Base-by-base conservation (phyloP, 2,797 vertebrate species). In the Gymnocypris eckloni region DNA sequence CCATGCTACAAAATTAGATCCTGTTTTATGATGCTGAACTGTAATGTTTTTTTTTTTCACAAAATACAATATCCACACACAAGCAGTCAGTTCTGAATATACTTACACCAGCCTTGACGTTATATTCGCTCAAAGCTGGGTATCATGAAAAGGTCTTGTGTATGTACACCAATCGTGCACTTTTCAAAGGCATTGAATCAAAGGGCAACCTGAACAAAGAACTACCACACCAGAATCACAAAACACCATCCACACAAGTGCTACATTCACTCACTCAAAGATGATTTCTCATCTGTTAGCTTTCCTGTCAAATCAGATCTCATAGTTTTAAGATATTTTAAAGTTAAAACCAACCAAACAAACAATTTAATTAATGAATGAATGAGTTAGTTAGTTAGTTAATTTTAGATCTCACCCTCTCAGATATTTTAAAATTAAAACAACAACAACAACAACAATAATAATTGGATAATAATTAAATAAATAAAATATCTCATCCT, bases 101-200 rank as follows among this genome's bases (percentile, higher is more conserved):
- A 67, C 18, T 83, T 39, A 67, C 6, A 7, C 12, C 56, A 50
- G 41, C 6, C 71, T 76, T 66, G 71, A 20, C 3, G 9, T 52
- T 75, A 22, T 48, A 48, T 39, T 83, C 43, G 0, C 33, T 41
- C 45, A 77, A 41, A 33, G 72, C 61, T 67, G 59, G 61, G 50
- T 43, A 52, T 76, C 64, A 43, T 41, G 48, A 78, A 84, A 79
- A 52, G 75, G 61, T 37, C 66, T 71, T 41, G 64, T 79, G 83
- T 45, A 69, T 2, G 12, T n/a, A 71, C 48, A 71, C 37, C 64
- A 67, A 67, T 66, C 6, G 45, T 50, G 33, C 73, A 84, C 43
- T 67, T 84, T 77, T 84, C 73, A 67, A 54, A 28, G 37, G 28
- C 11, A 16, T 12, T 15, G 11, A 56, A 84, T 84, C 83, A 70